Base-by-base conservation (phyloP, 2,888 invertebrate genomes). In the Caenorhabditis japonica region DNA sequence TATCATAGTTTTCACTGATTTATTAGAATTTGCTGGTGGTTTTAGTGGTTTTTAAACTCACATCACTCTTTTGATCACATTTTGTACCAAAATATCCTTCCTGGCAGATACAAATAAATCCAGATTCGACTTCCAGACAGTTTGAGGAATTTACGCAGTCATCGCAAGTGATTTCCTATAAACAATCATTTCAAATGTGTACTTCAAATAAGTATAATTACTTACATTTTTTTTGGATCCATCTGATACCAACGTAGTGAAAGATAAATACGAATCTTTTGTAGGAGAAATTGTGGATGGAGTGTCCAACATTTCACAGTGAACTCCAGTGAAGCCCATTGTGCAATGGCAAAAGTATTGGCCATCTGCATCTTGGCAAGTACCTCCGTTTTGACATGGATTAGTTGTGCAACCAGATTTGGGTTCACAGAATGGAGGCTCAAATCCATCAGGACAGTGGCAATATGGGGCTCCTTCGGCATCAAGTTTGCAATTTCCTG, bases 311-410 rank as follows among this genome's bases (percentile, higher is more conserved):
- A 59, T 62, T 60, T 84, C 79, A 46, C 84, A 84, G 33, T 77
- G 69, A 5, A 75, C 61, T 19, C 84, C 84, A 27, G 55, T 62
- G 46, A 69, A 84, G 0, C 75, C 76, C n/a, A 30, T 17, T 15
- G 74, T 61, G 62, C 84, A 84, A 21, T 80, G 61, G 15, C 82
- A 81, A 47, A 66, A 77, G 8, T 55, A 76, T 44, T 62, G 62
- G 2, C 75, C 75, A 41, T 75, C 75, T 53, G 94, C 23, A 94
- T 94, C 85, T 95, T 83, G 52, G 78, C 0, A 88, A 3, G 94
- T 94, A 15, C 93, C 96, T 44, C 93, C 81, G 59, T 86, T 86
- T 38, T 76, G 62, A 66, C 84, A 85, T 2, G 83, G 85, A 25
- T 75, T 75, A 13, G 75, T 49, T 7, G 38, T 39, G 49, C 80